Base-by-base conservation (phyloP, 2,113 vertebrate species). In the Sminthopsis crassicaudata region DNA sequence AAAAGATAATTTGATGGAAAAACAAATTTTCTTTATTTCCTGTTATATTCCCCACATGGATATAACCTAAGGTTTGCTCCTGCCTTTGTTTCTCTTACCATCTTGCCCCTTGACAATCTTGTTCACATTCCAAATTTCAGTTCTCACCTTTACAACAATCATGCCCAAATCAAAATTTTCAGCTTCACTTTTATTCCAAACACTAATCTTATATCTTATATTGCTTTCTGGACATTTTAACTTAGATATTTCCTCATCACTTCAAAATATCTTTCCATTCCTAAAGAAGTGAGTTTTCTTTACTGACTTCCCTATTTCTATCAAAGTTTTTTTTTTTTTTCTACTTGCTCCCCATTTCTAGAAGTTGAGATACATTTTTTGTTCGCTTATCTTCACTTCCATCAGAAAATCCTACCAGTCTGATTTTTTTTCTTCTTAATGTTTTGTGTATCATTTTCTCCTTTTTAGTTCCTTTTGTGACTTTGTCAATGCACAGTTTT, bases 251-350 rank as follows among this genome's bases (percentile, higher is more conserved):
- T 89, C 12, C 30, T 91, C 27, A 52, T 57, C 30, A 93, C 19
- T 91, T 46, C 60, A 93, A 50, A 92, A 60, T 95, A 36, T 22
- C 8, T 93, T 67, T 30, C 60, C 60, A 46, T 55, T 90, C 23
- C 84, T 30, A 25, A 23, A 48, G 60, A 67, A 67, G 60, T 36
- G 36, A 16, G 30, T 67, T 25, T 27, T 12, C 55, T 26, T 30
- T 36, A 30, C 3, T 89, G 14, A 1, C 42, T 57, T 1, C 14
- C 27, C 60, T 67, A 36, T 67, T 67, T 36, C 60, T 36, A 2
- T 67, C 60, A 36, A 36, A 67, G 11, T 36, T 36, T 3, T 67
- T 3, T 67, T 3, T 60, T 60, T 30, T 36, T 67, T 67, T 36
- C 30, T 36, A 67, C 60, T 67, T 36, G 12, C 12, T 36, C 36